Base-by-base conservation (phyloP, 2,113 vertebrate species). In the Mugil cephalus region DNA sequence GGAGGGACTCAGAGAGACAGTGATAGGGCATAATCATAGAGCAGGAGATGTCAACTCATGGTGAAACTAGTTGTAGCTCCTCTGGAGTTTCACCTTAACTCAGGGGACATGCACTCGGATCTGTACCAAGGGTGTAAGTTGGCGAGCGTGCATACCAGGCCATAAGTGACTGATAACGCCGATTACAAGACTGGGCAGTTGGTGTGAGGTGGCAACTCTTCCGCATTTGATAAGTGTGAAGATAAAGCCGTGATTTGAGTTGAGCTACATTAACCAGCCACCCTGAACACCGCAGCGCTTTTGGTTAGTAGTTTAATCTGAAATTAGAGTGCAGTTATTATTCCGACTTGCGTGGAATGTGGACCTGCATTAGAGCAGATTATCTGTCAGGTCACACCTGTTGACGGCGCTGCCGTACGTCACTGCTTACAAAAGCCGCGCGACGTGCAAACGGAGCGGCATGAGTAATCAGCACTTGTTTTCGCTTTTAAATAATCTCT, bases 1-100 rank as follows among this genome's bases (percentile, higher is more conserved):
- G 1, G 70, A 54, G 18, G 15, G 35, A n/a, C n/a, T n/a, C n/a
- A 46, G 50, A 60, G 48, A 61, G 55, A 15, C 34, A 59, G 83
- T 21, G 69, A 78, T 35, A 58, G 55, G 56, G 74, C 59, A 85
- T 68, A 79, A 81, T 87, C 77, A 77, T 73, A 55, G 69, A 11
- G 74, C 50, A 61, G 54, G 45, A 59, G 69, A 80, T 65, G 65
- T 74, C 65, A 51, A 65, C 61, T 78, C 66, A 55, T 2, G 39
- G n/a, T 12, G 79, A 85, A 87, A 86, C 80, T 10, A 36, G 60
- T 10, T 0, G 65, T 77, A 43, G 30, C 36, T 62, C 38, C 0
- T 8, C 50, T 15, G 56, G 60, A 73, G 84, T 84, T 82, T 82
- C 47, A 35, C 30, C 66, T 80, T 0, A 40, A 72, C 53, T 72